Evolutionary conservation across 2,888 invertebrate genomes (phyloP).

Genomic region (Griposia aprilina): DNA sequence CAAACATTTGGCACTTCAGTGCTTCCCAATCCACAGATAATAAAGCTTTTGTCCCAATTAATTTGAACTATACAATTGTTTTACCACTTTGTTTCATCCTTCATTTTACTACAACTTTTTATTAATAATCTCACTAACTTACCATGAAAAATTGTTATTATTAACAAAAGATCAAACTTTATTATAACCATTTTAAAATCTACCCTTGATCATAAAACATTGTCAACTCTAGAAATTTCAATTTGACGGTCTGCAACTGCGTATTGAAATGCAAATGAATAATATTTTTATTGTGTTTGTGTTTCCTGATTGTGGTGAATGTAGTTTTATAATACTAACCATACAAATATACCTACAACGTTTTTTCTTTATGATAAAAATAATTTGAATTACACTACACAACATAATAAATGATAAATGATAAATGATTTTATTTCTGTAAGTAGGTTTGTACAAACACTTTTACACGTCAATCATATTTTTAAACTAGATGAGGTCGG

Average conservation of each 20-base stretch:
- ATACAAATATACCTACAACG: too few species aligned
- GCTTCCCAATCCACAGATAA: background rate
- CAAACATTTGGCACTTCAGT: background rate
- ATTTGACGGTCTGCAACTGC: constrained; percentile 44
- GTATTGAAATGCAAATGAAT: constrained; percentile 35
- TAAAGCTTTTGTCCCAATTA: background rate
- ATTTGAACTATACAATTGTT: background rate
- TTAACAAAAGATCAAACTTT: constrained; percentile 14
- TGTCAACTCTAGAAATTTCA: constrained; percentile 26
- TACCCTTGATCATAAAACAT: constrained; percentile 46
- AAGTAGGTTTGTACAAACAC: too few species aligned
- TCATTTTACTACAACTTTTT: background rate
- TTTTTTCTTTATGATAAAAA: background rate
- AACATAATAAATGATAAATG: too few species aligned
- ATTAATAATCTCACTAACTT: constrained; percentile 25
- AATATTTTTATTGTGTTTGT: constrained; percentile 4
- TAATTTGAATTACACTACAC: too few species aligned
- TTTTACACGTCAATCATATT: too few species aligned
- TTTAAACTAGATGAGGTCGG: too few species aligned
- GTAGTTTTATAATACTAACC: background rate
- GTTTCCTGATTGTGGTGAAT: constrained; percentile 11
- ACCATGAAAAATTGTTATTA: constrained; percentile 33
- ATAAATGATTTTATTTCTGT: too few species aligned
- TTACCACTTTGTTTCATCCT: background rate
- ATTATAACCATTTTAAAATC: constrained; percentile 40